A percentile compares a stretch with the other conserved stretches of the same genome.
Evolutionary conservation across 2,113 vertebrate species (phyloP).

Genomic region (Centropristis striata): DNA sequence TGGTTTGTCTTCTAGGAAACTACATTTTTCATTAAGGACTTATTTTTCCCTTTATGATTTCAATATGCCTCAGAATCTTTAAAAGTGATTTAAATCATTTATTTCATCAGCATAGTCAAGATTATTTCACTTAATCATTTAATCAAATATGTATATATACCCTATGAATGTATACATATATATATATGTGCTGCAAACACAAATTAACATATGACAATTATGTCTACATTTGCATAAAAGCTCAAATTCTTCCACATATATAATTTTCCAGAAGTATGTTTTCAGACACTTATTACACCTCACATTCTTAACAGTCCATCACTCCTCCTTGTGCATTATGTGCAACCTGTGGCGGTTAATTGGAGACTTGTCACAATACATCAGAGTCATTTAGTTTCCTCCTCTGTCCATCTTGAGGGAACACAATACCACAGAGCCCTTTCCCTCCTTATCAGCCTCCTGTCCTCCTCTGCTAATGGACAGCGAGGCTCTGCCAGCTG

Average conservation of each 20-base stretch:
- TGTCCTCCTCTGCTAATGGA: conserved; percentile 9
- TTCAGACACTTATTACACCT: neutral
- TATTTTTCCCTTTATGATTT: too few relatives aligned
- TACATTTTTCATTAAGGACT: too few relatives aligned
- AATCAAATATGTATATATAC: too few relatives aligned
- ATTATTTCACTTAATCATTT: too few relatives aligned
- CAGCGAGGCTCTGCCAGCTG: conserved; percentile 18
- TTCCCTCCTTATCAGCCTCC: conserved; percentile 43
- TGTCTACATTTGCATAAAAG: too few relatives aligned
- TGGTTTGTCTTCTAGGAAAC: too few relatives aligned
- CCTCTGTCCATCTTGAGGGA: neutral
- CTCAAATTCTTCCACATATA: neutral
- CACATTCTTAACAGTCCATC: neutral
- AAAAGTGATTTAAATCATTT: too few relatives aligned
- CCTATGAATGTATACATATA: too few relatives aligned
- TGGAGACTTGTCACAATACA: conserved; percentile 11
- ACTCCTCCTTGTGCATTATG: neutral
- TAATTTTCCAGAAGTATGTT: neutral
- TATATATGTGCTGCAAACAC: neutral
- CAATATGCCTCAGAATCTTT: too few relatives aligned
- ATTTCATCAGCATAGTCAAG: too few relatives aligned
- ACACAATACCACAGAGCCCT: conserved; percentile 26
- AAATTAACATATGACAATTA: neutral
- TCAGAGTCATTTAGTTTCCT: conserved; percentile 15
- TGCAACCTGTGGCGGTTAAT: neutral